Conservation (phyloP, 2,797 vertebrate species). For the Cynodonichthys magdalenae region DNA sequence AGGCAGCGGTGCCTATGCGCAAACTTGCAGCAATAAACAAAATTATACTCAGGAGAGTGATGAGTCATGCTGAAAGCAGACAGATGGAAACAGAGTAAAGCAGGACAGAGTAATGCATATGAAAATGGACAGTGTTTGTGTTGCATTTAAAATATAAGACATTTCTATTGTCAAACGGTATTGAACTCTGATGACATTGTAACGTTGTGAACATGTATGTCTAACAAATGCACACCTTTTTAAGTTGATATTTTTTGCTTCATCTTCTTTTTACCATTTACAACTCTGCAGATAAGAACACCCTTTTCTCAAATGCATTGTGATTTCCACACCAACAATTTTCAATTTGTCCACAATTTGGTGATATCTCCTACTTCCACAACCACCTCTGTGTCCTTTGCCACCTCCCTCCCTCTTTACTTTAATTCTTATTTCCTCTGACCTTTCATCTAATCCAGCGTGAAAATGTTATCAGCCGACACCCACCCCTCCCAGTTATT, state of each 20-base stretch:
- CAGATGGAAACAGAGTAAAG: slow-evolving; percentile 34
- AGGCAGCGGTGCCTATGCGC: slow-evolving; percentile 43
- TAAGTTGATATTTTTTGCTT: neutral
- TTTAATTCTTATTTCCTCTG: slow-evolving; percentile 44
- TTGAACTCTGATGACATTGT: slow-evolving; percentile 9
- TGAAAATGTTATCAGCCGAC: slow-evolving; percentile 54
- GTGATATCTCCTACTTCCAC: slow-evolving; percentile 35
- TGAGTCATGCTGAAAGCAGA: slow-evolving; percentile 57
- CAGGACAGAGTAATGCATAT: slow-evolving; percentile 22
- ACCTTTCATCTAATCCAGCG: slow-evolving; percentile 74
- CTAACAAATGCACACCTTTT: neutral
- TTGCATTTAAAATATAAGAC: neutral
- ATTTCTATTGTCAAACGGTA: neutral
- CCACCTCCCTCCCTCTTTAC: neutral
- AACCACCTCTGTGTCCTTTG: neutral
- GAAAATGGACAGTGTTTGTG: slow-evolving; percentile 31
- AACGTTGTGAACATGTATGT: neutral
- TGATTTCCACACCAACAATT: slow-evolving; percentile 27
- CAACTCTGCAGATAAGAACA: slow-evolving; percentile 16
- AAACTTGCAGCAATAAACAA: slow-evolving; percentile 50
- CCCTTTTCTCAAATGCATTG: slow-evolving; percentile 25
- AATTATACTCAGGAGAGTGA: slow-evolving; percentile 57
- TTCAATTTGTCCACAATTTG: slow-evolving; percentile 64
- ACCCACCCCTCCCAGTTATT: slow-evolving; percentile 55
- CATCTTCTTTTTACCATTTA: neutral